These are phyloP conservation scores for Eupithecia dodoneata DNA, from an alignment of 2,888 invertebrate genomes.

Conservation along the genomic window DNA sequence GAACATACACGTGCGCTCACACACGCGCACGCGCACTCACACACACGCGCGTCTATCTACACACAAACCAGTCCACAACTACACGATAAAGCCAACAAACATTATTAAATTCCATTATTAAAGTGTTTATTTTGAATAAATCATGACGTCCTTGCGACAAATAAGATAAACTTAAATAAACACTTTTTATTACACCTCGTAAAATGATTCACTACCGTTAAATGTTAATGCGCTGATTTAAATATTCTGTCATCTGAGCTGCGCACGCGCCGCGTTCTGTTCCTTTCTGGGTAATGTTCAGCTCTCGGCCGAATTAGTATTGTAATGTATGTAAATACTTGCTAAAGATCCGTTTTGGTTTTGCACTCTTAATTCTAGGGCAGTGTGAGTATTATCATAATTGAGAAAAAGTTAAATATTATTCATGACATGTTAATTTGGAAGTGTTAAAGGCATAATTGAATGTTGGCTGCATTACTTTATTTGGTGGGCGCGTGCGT, in stretches of 20 bases:
- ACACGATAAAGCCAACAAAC: conserved; percentile 30
- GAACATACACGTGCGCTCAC: conserved; percentile 34
- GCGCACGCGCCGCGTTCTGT: conserved; percentile 58
- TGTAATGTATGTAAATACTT: conserved; percentile 76
- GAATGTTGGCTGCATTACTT: conserved; percentile 60
- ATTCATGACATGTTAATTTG: conserved; percentile 81
- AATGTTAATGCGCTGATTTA: conserved; percentile 60
- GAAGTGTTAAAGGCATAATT: conserved; percentile 75
- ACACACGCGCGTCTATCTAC: conserved; percentile 7
- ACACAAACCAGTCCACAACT: conserved; percentile 19
- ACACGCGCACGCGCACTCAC: conserved; percentile 22
- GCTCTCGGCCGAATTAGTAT: conserved; percentile 65
- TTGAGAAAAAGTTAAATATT: conserved; percentile 79
- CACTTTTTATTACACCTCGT: conserved; percentile 49
- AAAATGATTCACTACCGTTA: conserved; percentile 61
- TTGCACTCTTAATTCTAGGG: conserved; percentile 77
- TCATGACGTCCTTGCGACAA: conserved; percentile 51
- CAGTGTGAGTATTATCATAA: conserved; percentile 69
- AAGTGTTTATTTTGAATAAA: conserved; percentile 51
- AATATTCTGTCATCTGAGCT: conserved; percentile 55
- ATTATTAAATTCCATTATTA: conserved; percentile 47
- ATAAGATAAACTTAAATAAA: conserved; percentile 44
- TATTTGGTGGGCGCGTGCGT: conserved; percentile 30
- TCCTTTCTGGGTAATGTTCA: conserved; percentile 62
- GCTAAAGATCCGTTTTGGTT: conserved; percentile 69